Conservation (phyloP, 2,888 invertebrate species). For the Stratiomys singularior region DNA sequence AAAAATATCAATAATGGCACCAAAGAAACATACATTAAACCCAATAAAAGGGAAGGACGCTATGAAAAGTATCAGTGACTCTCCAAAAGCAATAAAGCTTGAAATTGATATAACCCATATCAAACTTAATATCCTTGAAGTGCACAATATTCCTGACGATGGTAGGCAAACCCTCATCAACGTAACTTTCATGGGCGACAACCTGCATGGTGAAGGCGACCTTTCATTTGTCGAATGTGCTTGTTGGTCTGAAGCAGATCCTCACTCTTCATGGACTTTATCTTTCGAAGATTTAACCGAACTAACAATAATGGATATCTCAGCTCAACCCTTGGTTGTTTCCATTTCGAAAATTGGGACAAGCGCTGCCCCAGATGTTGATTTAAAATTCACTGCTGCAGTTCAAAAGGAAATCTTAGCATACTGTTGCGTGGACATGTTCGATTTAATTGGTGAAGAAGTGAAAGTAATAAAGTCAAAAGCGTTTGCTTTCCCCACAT, state of each 20-base stretch:
- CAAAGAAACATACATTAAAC: too few species aligned
- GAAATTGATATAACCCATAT: neutral
- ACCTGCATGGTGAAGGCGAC: neutral
- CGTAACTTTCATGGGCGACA: constrained; percentile 41
- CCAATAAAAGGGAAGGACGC: too few species aligned
- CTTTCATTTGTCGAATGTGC: constrained; percentile 25
- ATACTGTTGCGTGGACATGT: constrained; percentile 12
- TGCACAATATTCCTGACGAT: constrained; percentile 26
- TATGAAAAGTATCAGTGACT: too few species aligned
- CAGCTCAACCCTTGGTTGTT: constrained; percentile 32
- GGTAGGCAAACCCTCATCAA: constrained; percentile 30
- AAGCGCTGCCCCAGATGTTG: neutral
- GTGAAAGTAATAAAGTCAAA: neutral
- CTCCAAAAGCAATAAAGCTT: neutral
- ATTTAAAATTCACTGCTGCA: neutral
- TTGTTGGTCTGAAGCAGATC: constrained; percentile 21
- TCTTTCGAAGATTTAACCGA: neutral
- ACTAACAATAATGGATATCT: constrained; percentile 31
- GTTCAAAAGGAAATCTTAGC: neutral
- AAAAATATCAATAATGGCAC: too few species aligned
- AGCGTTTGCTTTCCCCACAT: neutral
- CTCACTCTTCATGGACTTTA: constrained; percentile 38
- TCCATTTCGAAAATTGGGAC: constrained; percentile 19
- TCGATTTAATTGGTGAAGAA: constrained; percentile 12
- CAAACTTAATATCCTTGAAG: constrained; percentile 36